Conservation (phyloP, 1,140 invertebrate species). For the Bombyx mandarina region DNA sequence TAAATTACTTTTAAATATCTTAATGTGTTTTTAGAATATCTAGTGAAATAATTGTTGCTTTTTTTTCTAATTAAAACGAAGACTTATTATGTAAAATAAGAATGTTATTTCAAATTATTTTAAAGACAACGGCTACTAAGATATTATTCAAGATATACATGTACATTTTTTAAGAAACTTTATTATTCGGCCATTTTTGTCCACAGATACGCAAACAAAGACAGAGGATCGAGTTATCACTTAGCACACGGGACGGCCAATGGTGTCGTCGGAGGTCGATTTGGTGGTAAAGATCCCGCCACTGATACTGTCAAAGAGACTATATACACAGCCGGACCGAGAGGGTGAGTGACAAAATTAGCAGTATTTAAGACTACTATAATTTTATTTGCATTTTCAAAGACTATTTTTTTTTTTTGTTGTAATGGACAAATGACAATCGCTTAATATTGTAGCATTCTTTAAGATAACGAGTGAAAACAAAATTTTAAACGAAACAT, state of each 20-base stretch:
- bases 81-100: background rate
- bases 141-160: too few relatives aligned
- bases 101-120: background rate
- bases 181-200: background rate
- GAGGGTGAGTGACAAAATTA: conserved; percentile 69
- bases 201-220: conserved; percentile 73
- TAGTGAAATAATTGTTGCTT: background rate
- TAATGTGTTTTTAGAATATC: background rate
- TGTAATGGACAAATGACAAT: too few relatives aligned
- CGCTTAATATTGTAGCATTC: too few relatives aligned
- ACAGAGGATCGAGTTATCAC: conserved; percentile 75
- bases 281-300: conserved; percentile 75
- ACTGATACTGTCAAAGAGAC: conserved; percentile 77
- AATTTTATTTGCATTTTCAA: too few relatives aligned
- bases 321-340: conserved; percentile 79
- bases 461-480: too few relatives aligned
- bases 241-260: conserved; percentile 72
- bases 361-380: background rate
- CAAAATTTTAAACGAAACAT: too few relatives aligned
- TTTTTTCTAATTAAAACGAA: background rate
- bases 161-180: background rate
- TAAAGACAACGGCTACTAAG: too few relatives aligned
- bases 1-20: conserved; percentile 20
- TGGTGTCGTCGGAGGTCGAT: conserved; percentile 75
- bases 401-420: too few relatives aligned